phyloP scores from a whole-genome alignment of 2,888 invertebrate species.

The Agrotis clavis region DNA sequence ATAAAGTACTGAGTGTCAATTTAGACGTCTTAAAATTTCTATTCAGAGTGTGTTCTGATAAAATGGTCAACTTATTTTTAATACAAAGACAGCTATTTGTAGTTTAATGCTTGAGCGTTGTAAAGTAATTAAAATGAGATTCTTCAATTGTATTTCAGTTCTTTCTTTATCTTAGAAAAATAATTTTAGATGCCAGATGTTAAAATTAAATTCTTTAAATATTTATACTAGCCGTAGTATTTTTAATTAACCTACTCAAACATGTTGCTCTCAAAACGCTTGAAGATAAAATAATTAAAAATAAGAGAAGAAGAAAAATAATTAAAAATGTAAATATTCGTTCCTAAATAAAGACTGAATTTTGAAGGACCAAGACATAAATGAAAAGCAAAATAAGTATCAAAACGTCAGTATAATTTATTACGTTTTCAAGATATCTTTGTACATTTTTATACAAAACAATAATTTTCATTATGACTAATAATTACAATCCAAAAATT shows the following conservation, averaged over 20 bases:
- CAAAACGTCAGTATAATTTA: constrained; percentile 91
- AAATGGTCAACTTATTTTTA: too few relatives aligned
- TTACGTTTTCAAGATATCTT: constrained; percentile 90
- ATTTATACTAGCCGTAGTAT: background rate
- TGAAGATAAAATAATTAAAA: constrained; percentile 50
- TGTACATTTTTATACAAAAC: constrained; percentile 91
- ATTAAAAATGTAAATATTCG: constrained; percentile 34
- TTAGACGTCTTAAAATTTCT: too few relatives aligned
- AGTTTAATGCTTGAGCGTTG: too few relatives aligned
- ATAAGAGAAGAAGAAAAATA: background rate
- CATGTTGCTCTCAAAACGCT: constrained; percentile 17
- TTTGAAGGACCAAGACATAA: constrained; percentile 59
- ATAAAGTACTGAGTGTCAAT: too few relatives aligned
- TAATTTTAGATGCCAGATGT: background rate
- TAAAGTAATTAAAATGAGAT: background rate
- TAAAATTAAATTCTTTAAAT: constrained; percentile 19
- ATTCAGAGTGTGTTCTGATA: background rate
- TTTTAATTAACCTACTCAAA: constrained; percentile 31
- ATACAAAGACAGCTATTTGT: background rate
- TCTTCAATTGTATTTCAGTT: background rate
- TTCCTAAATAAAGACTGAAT: constrained; percentile 54
- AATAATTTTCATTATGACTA: constrained; percentile 89
- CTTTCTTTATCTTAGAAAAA: background rate
- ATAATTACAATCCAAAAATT: constrained; percentile 91
- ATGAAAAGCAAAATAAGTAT: constrained; percentile 87